These are phyloP conservation scores for Potorous gilbertii DNA, from an alignment of 2,797 vertebrate genomes.

Conservation along the genomic window DNA sequence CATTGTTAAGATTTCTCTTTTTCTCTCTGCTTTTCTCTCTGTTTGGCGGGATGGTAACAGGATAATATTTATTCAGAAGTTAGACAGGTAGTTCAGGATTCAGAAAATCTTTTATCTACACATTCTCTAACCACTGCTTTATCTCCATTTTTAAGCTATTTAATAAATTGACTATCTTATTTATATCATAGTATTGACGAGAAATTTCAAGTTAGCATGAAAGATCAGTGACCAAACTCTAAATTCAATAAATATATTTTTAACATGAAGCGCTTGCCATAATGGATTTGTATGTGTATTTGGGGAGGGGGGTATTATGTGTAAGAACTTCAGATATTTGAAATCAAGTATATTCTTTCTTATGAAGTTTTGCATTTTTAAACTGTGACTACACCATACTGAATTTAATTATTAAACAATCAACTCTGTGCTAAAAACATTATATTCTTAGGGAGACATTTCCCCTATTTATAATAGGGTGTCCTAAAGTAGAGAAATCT, in stretches of 20 bases:
- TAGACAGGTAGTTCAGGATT: conserved; percentile 16
- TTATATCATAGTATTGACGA: background rate
- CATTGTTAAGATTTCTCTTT: conserved; percentile 37
- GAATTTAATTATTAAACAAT: conserved; percentile 44
- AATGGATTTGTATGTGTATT: background rate
- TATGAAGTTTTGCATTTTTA: conserved; percentile 25
- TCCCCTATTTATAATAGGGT: background rate
- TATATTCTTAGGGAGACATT: conserved; percentile 19
- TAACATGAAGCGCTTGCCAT: conserved; percentile 18
- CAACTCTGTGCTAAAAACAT: background rate
- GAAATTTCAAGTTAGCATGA: background rate
- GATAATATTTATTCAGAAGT: conserved; percentile 14
- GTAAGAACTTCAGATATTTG: conserved; percentile 5
- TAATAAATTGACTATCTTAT: conserved; percentile 6
- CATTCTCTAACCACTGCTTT: conserved; percentile 22
- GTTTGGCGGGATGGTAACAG: background rate
- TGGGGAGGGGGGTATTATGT: background rate
- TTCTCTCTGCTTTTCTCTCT: background rate
- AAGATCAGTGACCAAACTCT: background rate
- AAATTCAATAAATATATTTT: background rate
- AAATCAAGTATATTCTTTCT: background rate
- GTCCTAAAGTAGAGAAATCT: background rate
- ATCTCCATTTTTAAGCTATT: conserved; percentile 17
- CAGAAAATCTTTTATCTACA: conserved; percentile 12
- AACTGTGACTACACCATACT: background rate